Conservation (phyloP, 2,113 vertebrate species). For the Neolamprologus longior region DNA sequence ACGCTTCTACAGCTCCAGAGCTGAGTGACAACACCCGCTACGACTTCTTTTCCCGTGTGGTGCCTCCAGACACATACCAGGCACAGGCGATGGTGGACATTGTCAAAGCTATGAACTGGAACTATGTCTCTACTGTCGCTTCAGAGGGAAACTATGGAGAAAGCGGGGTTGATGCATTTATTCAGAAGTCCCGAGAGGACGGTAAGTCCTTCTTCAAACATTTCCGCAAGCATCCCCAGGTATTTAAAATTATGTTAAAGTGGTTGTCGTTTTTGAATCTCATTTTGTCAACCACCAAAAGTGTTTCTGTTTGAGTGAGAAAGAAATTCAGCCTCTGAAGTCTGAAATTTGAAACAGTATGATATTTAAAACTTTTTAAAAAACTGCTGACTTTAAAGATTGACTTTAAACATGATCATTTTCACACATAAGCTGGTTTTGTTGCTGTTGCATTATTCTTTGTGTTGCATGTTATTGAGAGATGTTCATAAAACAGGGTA, state of each 20-base stretch:
- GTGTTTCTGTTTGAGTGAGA: not conserved
- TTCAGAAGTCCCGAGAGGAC: slow-evolving; percentile 91
- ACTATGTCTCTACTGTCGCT: slow-evolving; percentile 92
- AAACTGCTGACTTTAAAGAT: not conserved
- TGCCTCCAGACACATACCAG: slow-evolving; percentile 93
- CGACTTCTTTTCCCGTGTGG: slow-evolving; percentile 93
- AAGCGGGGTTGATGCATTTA: slow-evolving; percentile 91
- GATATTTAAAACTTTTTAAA: not conserved
- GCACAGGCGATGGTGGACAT: slow-evolving; percentile 98
- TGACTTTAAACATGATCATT: not conserved
- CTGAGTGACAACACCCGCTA: slow-evolving; percentile 95
- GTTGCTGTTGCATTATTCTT: not conserved
- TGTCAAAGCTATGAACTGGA: slow-evolving; percentile 91
- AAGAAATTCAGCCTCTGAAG: not conserved
- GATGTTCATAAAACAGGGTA: not conserved
- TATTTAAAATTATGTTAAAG: not conserved
- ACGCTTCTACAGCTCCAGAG: slow-evolving; percentile 91
- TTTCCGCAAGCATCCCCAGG: not conserved
- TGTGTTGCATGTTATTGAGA: not conserved
- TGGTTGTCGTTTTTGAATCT: not conserved
- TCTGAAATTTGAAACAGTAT: not conserved
- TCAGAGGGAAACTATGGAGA: slow-evolving; percentile 94
- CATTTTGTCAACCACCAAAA: not conserved
- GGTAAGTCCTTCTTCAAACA: slow-evolving; percentile 73
- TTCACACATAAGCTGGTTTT: not conserved